Evolutionary conservation across 1,140 invertebrate genomes (phyloP), one percentile per base, ranked within the genome.

Genomic region (Thalassaphorura encarpata): DNA sequence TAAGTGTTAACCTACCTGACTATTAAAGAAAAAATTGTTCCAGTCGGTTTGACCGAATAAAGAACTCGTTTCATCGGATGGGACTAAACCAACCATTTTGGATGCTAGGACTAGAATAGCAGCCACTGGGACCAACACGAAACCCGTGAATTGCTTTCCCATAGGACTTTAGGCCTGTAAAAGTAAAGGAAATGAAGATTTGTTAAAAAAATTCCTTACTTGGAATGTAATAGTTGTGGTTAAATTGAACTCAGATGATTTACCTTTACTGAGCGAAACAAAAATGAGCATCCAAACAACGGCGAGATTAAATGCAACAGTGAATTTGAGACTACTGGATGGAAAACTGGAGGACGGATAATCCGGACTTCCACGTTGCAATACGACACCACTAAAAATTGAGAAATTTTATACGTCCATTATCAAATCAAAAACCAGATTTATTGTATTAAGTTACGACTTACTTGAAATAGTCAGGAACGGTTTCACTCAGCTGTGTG

Each of bases 211-310:
- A n/a, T n/a, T n/a, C n/a, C n/a, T n/a, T n/a, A n/a, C n/a, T n/a
- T n/a, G n/a, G n/a, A n/a, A n/a, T n/a, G n/a, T n/a, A n/a, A n/a
- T n/a, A n/a, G n/a, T n/a, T n/a, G n/a, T n/a, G n/a, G n/a, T n/a
- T n/a, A n/a, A 16, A 27, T 2, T 13, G 31, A 23, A n/a, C 1
- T 52, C 16, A 53, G 40, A 56, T 42, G 4, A 8, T 41, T 46
- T 58, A 80, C 80, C 89, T 81, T 89, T 90, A 69, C 86, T 88
- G 2, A 93, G 75, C n/a, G 83, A 83, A 11, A 93, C 79, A 66
- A 91, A 92, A 13, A 91, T 81, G 31, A 89, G 83, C 77, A 89
- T 84, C 90, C 90, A 94, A 16, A 92, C 82, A 3, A 92, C 81
- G 1, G 85, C 85, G 66, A 93, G 75, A 71, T 92, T 89, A 70